Evolutionary conservation across 2,113 vertebrate species (phyloP), one percentile per base, ranked within the genome.

Genomic region (Bufo gargarizans): DNA sequence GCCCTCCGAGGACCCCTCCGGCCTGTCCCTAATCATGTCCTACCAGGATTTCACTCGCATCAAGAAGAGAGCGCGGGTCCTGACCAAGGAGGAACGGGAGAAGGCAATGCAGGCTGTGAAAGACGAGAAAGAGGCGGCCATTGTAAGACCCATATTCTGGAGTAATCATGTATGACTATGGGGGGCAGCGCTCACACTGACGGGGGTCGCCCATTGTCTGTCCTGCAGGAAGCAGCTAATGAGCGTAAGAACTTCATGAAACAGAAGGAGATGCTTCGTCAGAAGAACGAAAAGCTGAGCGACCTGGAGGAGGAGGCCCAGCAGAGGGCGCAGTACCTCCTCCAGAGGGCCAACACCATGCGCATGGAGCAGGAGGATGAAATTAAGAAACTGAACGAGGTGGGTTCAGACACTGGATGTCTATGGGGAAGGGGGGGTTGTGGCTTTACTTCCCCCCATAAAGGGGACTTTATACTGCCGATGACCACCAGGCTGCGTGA

Each of bases 281-380:
- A 90, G 84, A 94, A 92, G 89, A 94, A 91, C 17, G 93, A 91
- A 90, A 93, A 92, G 45, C 94, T 93, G 84, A 96, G 90, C 0
- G 96, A 98, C 5, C 90, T 97, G 88, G 96, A 98, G 85, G 89
- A 93, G 17, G 95, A 92, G 84, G 96, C 96, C 0, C 92, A 45
- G 88, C 93, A 96, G 10, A 91, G 91, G 7, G 95, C 94, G 0
- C 95, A 94, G 91, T 89, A 90, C 47, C 89, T 98, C 22, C 88
- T 95, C 85, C 93, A 96, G 90, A 92, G 91, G 43, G 96, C 96
- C 0, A 91, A 74, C 63, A 84, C 90, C 14, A 90, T 97, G 65
- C 95, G 94, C 72, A 90, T 96, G 93, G 97, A 98, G 91, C 95
- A 97, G 90, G 97, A 97, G 56, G 96, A 97, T 0, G 97, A 98